Conservation (phyloP, 2,113 vertebrate genomes). For the Microtus ochrogaster region DNA sequence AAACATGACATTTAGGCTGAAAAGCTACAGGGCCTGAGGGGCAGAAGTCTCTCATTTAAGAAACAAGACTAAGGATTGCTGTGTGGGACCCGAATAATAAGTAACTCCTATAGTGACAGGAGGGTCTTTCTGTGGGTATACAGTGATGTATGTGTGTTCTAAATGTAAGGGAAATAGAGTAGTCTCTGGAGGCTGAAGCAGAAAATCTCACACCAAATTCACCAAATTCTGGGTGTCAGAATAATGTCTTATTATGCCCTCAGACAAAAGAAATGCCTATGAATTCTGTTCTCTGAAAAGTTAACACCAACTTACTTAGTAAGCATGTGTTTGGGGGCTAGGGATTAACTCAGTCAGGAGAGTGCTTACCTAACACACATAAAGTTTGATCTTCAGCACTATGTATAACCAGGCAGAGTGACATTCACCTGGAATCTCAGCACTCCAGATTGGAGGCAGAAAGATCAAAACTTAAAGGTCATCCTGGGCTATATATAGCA, state of each 20-base stretch:
- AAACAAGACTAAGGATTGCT: neutral
- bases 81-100: conserved; percentile 2
- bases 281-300: neutral
- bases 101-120: neutral
- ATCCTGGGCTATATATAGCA: neutral
- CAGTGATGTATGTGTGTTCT: neutral
- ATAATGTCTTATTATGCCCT: neutral
- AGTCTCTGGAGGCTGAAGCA: neutral
- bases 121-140: neutral
- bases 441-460: neutral
- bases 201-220: neutral
- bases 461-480: neutral
- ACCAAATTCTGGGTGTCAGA: neutral
- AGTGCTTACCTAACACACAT: neutral
- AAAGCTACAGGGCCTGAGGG: neutral
- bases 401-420: neutral
- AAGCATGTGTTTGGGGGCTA: neutral
- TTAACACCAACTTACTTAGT: neutral
- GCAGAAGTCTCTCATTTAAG: neutral
- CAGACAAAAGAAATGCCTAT: neutral
- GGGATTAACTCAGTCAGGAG: neutral
- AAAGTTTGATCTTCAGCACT: neutral
- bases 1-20: neutral
- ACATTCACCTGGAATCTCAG: neutral
- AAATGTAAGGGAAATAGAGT: conserved; percentile 9